Evolutionary conservation across 2,888 invertebrate genomes (phyloP).

Genomic region (Callyntrura sp.): DNA sequence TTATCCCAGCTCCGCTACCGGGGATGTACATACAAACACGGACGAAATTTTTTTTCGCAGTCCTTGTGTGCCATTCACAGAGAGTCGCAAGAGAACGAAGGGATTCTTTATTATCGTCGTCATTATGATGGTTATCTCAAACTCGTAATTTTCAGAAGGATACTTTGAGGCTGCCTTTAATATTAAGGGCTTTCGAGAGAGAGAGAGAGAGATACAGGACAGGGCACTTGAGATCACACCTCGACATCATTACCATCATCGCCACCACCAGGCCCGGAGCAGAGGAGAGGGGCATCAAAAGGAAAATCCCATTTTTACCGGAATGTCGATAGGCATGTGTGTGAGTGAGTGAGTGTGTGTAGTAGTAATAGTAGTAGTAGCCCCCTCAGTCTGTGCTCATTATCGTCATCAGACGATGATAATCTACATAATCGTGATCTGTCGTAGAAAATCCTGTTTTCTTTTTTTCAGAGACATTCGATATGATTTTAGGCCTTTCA

Average conservation of each 20-base stretch:
- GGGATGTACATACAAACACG: not conserved
- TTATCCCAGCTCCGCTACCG: not conserved
- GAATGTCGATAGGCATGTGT: not conserved
- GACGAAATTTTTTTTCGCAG: not conserved
- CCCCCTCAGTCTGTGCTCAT: not conserved
- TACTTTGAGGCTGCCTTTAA: conserved; percentile 48
- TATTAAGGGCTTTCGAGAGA: not conserved
- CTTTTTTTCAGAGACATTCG: too few relatives aligned
- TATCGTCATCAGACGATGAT: conserved; percentile 8
- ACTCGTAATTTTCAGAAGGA: conserved; percentile 46
- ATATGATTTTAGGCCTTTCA: too few relatives aligned
- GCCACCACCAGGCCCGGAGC: not conserved
- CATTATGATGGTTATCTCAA: not conserved
- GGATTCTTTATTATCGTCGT: not conserved
- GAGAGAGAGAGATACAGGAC: conserved; percentile 16
- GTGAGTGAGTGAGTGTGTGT: not conserved
- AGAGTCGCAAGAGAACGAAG: not conserved
- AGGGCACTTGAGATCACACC: conserved; percentile 62
- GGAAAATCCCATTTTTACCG: conserved; percentile 9
- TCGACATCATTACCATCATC: not conserved
- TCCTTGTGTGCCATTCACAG: not conserved
- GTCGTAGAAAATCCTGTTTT: not conserved
- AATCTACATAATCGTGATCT: conserved; percentile 58
- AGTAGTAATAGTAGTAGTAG: too few relatives aligned
- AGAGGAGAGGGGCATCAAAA: not conserved